Percentiles rank a stretch among this genome's conserved stretches.
phyloP scores from a whole-genome alignment of 1,140 invertebrate genomes.

The Brachionus calyciflorus region DNA sequence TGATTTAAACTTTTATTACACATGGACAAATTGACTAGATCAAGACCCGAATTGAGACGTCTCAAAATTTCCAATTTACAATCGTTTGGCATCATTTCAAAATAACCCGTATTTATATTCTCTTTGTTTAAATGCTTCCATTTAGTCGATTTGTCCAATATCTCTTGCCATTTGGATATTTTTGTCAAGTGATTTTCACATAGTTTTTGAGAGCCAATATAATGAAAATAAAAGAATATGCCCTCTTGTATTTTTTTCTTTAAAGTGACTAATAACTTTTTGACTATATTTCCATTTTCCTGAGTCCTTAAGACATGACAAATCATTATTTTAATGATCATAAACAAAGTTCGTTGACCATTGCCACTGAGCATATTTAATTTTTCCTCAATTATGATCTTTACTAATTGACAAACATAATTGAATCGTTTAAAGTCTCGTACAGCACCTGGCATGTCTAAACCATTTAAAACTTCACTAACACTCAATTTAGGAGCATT shows the following conservation, averaged over 20 bases:
- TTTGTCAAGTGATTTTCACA: slow-evolving; percentile 82
- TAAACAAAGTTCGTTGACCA: slow-evolving; percentile 84
- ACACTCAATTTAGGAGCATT: slow-evolving; percentile 84
- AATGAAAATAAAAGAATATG: slow-evolving; percentile 62
- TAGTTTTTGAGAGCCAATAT: slow-evolving; percentile 76
- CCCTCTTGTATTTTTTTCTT: slow-evolving; percentile 51
- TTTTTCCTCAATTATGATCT: slow-evolving; percentile 79
- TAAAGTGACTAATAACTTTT: slow-evolving; percentile 52
- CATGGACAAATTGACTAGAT: slow-evolving; percentile 73
- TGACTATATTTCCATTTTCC: slow-evolving; percentile 52
- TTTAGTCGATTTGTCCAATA: slow-evolving; percentile 71
- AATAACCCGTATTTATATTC: slow-evolving; percentile 67
- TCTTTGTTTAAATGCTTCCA: slow-evolving; percentile 49
- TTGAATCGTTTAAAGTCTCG: slow-evolving; percentile 88
- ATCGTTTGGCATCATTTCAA: slow-evolving; percentile 86
- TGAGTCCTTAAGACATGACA: slow-evolving; percentile 66
- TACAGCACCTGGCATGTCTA: slow-evolving; percentile 90
- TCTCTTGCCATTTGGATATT: slow-evolving; percentile 76
- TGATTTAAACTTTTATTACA: slow-evolving; percentile 71
- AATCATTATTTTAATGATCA: slow-evolving; percentile 88
- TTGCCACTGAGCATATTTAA: slow-evolving; percentile 81
- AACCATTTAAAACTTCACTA: slow-evolving; percentile 84
- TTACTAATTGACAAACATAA: slow-evolving; percentile 77
- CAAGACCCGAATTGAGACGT: slow-evolving; percentile 82
- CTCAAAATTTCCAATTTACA: slow-evolving; percentile 84